Conservation (phyloP, 1,140 invertebrate genomes). For the Penaeus vannamei region DNA sequence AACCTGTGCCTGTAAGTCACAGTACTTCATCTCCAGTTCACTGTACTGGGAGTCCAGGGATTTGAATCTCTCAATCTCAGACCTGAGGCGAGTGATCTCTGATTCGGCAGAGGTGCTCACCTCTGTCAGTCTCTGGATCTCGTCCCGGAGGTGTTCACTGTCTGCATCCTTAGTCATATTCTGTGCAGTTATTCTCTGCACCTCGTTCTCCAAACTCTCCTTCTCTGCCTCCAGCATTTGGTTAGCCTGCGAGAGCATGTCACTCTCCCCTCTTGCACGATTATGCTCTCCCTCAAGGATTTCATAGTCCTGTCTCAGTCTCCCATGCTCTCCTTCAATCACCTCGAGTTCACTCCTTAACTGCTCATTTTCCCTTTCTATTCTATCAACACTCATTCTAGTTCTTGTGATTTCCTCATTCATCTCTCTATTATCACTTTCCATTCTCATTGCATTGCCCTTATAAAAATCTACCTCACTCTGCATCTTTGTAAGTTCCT, state of each 20-base stretch:
- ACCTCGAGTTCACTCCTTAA: constrained; percentile 66
- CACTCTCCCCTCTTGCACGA: constrained; percentile 59
- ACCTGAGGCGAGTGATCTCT: constrained; percentile 55
- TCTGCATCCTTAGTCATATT: constrained; percentile 55
- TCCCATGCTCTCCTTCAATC: constrained; percentile 64
- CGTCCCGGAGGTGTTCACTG: constrained; percentile 56
- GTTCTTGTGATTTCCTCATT: constrained; percentile 31
- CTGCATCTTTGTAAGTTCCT: constrained; percentile 25
- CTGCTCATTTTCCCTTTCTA: constrained; percentile 55
- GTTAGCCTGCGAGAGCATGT: constrained; percentile 58
- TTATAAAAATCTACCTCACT: constrained; percentile 32
- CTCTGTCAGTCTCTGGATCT: constrained; percentile 65
- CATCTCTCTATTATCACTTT: constrained; percentile 36
- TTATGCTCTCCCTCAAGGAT: constrained; percentile 61
- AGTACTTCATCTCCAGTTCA: constrained; percentile 56
- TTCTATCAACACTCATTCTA: constrained; percentile 41
- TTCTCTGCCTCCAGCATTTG: constrained; percentile 66
- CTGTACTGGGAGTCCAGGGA: constrained; percentile 50
- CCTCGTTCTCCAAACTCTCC: constrained; percentile 65
- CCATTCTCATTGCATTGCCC: constrained; percentile 25
- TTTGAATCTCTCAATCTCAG: constrained; percentile 56
- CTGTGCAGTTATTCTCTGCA: constrained; percentile 57
- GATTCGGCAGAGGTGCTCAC: constrained; percentile 61
- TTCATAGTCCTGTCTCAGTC: constrained; percentile 51
- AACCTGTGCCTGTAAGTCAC: constrained; percentile 51